Conservation (phyloP, 2,113 vertebrate genomes). For the Micronisus gabar region DNA sequence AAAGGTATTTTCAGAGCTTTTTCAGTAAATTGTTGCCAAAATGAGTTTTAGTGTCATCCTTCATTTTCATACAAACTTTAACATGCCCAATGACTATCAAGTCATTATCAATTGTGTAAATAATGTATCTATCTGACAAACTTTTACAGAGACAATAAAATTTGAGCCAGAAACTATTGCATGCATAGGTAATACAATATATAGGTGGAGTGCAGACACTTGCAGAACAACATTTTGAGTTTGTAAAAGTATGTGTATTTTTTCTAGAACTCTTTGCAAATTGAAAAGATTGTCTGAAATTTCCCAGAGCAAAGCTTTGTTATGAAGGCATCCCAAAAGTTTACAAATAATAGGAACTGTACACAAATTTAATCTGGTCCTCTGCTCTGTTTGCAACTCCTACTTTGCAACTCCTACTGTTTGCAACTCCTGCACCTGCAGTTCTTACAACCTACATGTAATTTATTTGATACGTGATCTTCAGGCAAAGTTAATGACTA, state of each 20-base stretch:
- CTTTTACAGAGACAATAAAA: background rate
- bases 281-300: background rate
- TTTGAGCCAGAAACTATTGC: background rate
- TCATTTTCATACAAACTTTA: background rate
- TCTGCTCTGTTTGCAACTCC: background rate
- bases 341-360: background rate
- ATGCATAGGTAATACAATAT: background rate
- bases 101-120: background rate
- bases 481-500: background rate
- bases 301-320: background rate
- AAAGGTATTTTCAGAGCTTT: background rate
- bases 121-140: background rate
- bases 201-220: background rate
- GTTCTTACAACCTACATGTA: background rate
- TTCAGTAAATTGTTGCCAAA: background rate
- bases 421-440: background rate
- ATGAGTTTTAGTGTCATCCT: background rate
- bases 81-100: background rate
- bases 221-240: background rate
- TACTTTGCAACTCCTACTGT: background rate
- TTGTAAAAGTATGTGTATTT: background rate
- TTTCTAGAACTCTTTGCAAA: background rate
- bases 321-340: background rate
- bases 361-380: background rate
- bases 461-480: background rate